Evolutionary conservation across 2,888 invertebrate genomes (phyloP), one percentile per base, ranked within the genome.

Genomic region (Ommatoiulus sabulosus): DNA sequence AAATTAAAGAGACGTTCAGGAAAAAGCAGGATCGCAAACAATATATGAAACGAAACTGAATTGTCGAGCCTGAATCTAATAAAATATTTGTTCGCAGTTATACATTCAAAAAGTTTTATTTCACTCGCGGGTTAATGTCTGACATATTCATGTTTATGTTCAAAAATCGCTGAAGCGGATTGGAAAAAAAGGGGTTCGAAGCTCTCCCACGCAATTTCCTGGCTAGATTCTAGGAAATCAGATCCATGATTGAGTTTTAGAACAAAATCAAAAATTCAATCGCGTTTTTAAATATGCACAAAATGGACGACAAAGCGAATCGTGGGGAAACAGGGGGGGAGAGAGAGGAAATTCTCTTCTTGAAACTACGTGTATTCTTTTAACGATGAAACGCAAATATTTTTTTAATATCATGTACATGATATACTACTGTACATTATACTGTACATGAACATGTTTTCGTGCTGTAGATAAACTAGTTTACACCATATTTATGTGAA

Each of bases 131-230:
- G 63, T 63, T 63, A 63, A 63, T 63, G 63, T 63, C 63, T 63
- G 63, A n/a, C 63, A 63, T n/a, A 63, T 17, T 63, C 63, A 17
- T 63, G 63, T 63, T 63, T 63, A 63, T n/a, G n/a, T 63, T n/a
- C 63, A n/a, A 63, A 63, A 63, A 63, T 63, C 63, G n/a, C 63
- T 63, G 63, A 63, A 63, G 63, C 63, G 20, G 3, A 63, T 63
- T 63, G 17, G n/a, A 63, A 63, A 63, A 63, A 63, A n/a, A 15
- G 63, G 63, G 57, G 63, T 63, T 63, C 63, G n/a, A 63, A n/a
- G 63, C n/a, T 63, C 63, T 63, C 63, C 63, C 63, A 63, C 63
- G 63, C 63, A n/a, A 63, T 63, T 63, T 63, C 63, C 63, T 63
- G 63, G 63, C 63, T 5, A 63, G 63, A n/a, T 63, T 63, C 63